Base-by-base conservation (phyloP, 1,140 invertebrate species). In the Drosophila micromelanica region DNA sequence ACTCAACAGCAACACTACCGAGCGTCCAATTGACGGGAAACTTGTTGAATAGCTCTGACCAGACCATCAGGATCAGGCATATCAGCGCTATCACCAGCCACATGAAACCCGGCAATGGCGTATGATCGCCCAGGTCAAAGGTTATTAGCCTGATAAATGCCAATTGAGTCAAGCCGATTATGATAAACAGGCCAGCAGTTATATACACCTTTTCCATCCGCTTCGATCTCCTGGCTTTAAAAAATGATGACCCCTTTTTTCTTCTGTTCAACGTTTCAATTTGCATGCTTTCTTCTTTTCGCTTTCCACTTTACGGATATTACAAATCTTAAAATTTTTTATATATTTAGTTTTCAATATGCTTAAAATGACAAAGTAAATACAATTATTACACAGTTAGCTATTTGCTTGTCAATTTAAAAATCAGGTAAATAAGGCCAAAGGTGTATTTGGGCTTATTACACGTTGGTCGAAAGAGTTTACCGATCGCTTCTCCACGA, bases 11-110 rank as follows among this genome's bases (percentile, higher is more conserved):
- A 1, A 79, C 13, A 5, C 64, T 3, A 8, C 54, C 61, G 7
- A 84, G 45, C 0, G 57, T 30, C 61, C 68, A 76, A 23, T 76
- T 84, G 45, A 82, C 12, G 9, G 80, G 80, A 30, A 43, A 64
- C 3, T 43, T 30, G 9, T 42, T n/a, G 5, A 46, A 23, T n/a
- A 69, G 0, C 6, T 67, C 40, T 7, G 59, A 45, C 1, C 23
- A 68, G 11, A 69, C 48, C 52, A 82, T 3, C 1, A 76, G 37
- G 0, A 48, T 0, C 1, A 79, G 2, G 48, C 63, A 64, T 0
- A 51, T 32, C 12, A 79, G 2, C 0, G 51, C 32, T 2, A 76
- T 17, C 0, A 82, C 0, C 15, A 70, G 8, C 56, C 51, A 79
- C 30, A 79, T 12, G 6, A 62, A 45, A 4, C 38, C 48, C 0